phyloP scores from a whole-genome alignment of 1,140 invertebrate species.

The Bombus terrestris region DNA sequence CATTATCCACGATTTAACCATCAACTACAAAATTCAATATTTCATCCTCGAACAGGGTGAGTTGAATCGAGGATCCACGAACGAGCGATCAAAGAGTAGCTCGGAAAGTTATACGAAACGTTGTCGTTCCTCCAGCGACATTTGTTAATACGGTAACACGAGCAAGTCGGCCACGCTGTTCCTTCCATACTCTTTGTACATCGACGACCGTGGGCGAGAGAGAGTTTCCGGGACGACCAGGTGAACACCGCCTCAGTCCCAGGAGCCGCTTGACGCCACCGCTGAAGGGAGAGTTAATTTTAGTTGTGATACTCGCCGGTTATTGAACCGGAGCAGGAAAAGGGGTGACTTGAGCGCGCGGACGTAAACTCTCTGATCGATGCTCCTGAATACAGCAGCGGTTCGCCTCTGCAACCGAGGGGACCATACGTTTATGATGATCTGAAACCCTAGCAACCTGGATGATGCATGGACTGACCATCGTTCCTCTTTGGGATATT shows the following conservation, averaged over 20 bases:
- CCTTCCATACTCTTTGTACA: neutral
- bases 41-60: neutral
- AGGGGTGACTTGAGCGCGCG: neutral
- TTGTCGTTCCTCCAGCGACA: neutral
- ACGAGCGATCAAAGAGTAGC: constrained; percentile 13
- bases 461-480: neutral
- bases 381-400: constrained; percentile 8
- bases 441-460: neutral
- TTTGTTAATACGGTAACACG: constrained; percentile 28
- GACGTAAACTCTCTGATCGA: constrained; percentile 21
- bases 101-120: neutral
- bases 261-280: constrained; percentile 3
- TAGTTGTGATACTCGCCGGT: constrained; percentile 39
- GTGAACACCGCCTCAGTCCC: constrained; percentile 37
- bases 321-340: constrained; percentile 40
- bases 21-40: constrained; percentile 12
- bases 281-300: constrained; percentile 52
- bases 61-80: constrained; percentile 3
- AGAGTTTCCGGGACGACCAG: constrained; percentile 36
- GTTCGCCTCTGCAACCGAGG: neutral
- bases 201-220: neutral
- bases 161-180: neutral
- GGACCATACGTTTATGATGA: neutral
- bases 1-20: neutral
- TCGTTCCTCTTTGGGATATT: neutral